phyloP scores from a whole-genome alignment of 2,888 invertebrate species.

The Brenthis ino region DNA sequence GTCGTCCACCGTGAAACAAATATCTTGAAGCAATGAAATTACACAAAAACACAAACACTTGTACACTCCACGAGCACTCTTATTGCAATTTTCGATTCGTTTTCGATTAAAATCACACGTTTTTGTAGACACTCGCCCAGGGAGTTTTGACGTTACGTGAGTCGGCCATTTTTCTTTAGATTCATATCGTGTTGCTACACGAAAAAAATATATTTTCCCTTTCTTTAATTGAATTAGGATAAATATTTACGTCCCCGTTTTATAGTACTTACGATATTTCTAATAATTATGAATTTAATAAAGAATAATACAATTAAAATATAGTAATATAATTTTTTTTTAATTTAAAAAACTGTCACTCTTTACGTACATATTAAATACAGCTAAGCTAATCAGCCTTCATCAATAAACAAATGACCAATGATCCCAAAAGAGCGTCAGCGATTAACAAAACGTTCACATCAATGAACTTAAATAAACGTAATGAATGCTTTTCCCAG shows the following conservation, averaged over 20 bases:
- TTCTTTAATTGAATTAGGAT: not conserved
- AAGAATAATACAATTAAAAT: no score
- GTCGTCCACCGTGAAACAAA: slow-evolving; percentile 51
- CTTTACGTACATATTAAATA: no score
- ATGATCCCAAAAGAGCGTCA: not conserved
- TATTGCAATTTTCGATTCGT: slow-evolving; percentile 45
- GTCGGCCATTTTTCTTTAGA: slow-evolving; percentile 73
- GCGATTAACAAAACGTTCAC: not conserved
- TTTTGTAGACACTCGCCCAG: slow-evolving; percentile 62
- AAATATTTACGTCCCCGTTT: no score
- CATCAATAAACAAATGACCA: no score
- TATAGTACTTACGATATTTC: not conserved
- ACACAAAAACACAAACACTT: slow-evolving; percentile 49
- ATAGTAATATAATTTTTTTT: no score
- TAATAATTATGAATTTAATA: not conserved
- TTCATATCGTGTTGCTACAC: slow-evolving; percentile 62
- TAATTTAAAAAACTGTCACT: no score
- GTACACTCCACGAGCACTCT: slow-evolving; percentile 53
- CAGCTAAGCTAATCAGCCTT: no score
- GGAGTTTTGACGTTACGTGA: slow-evolving; percentile 71
- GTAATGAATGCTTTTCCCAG: slow-evolving; percentile 11
- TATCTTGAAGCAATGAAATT: slow-evolving; percentile 43
- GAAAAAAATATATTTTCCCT: slow-evolving; percentile 17
- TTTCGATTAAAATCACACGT: slow-evolving; percentile 62
- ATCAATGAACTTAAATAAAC: not conserved